These are phyloP conservation scores for Dendrolimus kikuchii DNA, from an alignment of 1,140 invertebrate genomes.

Conservation along the genomic window DNA sequence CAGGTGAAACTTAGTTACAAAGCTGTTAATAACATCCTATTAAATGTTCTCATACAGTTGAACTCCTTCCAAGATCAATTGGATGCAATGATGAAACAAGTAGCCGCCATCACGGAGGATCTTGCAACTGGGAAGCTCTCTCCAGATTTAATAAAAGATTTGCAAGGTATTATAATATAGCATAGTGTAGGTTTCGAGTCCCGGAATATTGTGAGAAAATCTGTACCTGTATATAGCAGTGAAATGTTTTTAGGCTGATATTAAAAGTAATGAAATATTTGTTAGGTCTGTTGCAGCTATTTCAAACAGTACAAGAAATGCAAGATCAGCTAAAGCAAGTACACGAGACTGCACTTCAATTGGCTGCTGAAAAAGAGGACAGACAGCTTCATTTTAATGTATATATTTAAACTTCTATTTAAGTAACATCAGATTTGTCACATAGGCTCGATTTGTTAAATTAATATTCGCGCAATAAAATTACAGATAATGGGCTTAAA, in stretches of 20 bases:
- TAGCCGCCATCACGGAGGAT: slow-evolving; percentile 27
- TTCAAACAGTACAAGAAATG: slow-evolving; percentile 55
- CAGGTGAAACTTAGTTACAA: too few species aligned
- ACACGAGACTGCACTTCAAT: slow-evolving; percentile 42
- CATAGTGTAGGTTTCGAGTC: background rate
- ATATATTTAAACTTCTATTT: slow-evolving; percentile 3
- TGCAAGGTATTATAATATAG: slow-evolving; percentile 34
- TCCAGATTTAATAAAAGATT: slow-evolving; percentile 42
- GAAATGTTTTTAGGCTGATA: too few species aligned
- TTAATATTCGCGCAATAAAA: too few species aligned
- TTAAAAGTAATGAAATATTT: too few species aligned
- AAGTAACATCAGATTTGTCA: background rate
- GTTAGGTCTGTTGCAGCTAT: slow-evolving; percentile 44
- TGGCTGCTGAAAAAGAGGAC: slow-evolving; percentile 57
- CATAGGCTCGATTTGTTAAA: background rate
- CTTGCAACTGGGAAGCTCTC: slow-evolving; percentile 26
- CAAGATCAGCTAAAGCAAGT: slow-evolving; percentile 51
- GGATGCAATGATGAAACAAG: slow-evolving; percentile 45
- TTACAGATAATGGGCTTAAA: too few species aligned
- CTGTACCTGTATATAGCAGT: too few species aligned
- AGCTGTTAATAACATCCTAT: too few species aligned
- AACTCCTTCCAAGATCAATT: slow-evolving; percentile 61
- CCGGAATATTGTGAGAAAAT: too few species aligned
- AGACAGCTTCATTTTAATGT: slow-evolving; percentile 52
- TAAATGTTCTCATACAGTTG: slow-evolving; percentile 26